Conservation (phyloP, 2,888 invertebrate genomes). For the Sipha maydis region DNA sequence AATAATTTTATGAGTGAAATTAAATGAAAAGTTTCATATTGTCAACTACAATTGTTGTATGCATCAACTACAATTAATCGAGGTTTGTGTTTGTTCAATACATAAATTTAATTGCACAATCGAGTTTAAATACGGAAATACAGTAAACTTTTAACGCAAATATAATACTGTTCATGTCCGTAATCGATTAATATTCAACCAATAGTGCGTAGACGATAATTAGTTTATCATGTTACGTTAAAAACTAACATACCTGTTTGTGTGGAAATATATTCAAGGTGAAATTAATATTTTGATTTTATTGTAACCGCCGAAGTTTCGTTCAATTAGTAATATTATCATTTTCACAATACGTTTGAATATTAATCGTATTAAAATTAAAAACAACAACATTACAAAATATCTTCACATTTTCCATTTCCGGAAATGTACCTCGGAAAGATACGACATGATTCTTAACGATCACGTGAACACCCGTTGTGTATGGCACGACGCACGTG, state of each 20-base stretch:
- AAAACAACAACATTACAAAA: background rate
- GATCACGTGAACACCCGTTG: background rate
- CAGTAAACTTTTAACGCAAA: background rate
- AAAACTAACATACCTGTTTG: constrained; percentile 5
- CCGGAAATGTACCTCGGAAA: background rate
- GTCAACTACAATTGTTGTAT: no score
- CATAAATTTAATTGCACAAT: background rate
- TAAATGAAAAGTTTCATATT: no score
- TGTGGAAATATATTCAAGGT: background rate
- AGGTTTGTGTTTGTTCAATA: no score
- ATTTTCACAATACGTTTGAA: background rate
- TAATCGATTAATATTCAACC: background rate
- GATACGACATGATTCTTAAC: background rate
- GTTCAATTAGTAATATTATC: background rate
- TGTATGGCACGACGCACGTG: constrained; percentile 26
- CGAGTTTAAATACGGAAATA: background rate
- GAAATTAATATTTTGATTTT: background rate
- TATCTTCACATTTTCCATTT: background rate
- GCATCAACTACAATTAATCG: no score
- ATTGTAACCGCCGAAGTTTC: background rate
- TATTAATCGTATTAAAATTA: background rate
- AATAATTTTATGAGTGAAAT: no score
- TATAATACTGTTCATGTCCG: background rate
- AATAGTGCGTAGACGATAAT: background rate
- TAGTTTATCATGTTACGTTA: background rate